Evolutionary conservation across 2,888 invertebrate genomes (phyloP), one percentile per base, ranked within the genome.

Genomic region (Liodrosophila aerea): DNA sequence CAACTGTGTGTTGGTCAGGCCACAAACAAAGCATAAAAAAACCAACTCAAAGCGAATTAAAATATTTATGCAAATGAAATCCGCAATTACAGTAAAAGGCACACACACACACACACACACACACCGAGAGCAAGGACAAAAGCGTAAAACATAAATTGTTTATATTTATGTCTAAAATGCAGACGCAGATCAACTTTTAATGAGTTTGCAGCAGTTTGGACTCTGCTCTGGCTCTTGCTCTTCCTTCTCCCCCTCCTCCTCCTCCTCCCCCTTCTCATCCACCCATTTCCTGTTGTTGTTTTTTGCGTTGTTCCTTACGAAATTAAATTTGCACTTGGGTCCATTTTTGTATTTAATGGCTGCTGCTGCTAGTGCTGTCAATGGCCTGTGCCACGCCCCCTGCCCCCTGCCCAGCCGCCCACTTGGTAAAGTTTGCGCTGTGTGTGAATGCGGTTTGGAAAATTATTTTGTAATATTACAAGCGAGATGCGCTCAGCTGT

Each of bases 401-500:
- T 8, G n/a, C 31, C 57, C 41, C 29, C 34, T 31, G 30, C 22
- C 34, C 18, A 29, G 53, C 44, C 22, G 22, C 22, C 22, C 22
- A 22, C 22, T 22, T 22, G 44, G 47, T 47, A 72, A 62, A 66
- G 51, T 72, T 66, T 70, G 73, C 67, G 51, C 37, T 66, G 66
- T 53, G 43, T 56, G 39, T 46, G 56, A 71, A 62, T 73, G 84
- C 68, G 85, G 77, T 84, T 84, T 71, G 51, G 45, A 84, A 76
- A 78, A 78, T 84, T 82, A 78, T 78, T 78, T 78, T 84, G 82
- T 74, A 81, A 81, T 76, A 73, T 77, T 77, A 77, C 82, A 84
- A 73, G 71, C 81, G 71, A 22, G 22, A 64, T 64, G 85, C 85
- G 74, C 77, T 73, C 85, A 81, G 71, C 77, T 78, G 78, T 74